These are phyloP conservation scores for Cheiracanthium punctorium DNA, from an alignment of 2,888 invertebrate genomes.

Conservation along the genomic window DNA sequence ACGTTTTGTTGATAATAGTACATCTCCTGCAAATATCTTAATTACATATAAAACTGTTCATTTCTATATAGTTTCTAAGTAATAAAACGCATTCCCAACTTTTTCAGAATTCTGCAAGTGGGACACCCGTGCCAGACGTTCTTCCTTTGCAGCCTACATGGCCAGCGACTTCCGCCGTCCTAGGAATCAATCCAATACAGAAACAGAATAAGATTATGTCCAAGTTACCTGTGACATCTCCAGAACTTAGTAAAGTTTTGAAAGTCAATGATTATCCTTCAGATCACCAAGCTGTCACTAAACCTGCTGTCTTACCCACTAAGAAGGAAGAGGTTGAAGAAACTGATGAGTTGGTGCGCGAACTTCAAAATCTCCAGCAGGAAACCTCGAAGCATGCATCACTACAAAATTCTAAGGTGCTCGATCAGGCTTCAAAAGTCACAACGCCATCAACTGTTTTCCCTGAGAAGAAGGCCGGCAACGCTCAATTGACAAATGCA, in stretches of 20 bases:
- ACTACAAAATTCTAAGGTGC: background rate
- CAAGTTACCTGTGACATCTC: background rate
- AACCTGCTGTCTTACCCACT: background rate
- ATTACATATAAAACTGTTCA: too few relatives aligned
- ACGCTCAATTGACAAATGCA: too few relatives aligned
- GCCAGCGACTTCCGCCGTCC: background rate
- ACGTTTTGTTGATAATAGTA: too few relatives aligned
- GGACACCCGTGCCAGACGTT: background rate
- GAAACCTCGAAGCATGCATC: background rate
- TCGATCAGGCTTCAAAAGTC: background rate
- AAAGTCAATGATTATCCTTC: background rate
- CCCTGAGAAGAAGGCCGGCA: background rate
- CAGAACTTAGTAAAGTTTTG: background rate
- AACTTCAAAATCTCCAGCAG: background rate
- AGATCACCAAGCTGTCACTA: constrained; percentile 8
- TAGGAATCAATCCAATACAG: background rate
- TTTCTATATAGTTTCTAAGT: too few relatives aligned
- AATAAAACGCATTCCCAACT: background rate
- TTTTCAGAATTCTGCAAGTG: background rate
- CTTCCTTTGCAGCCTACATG: background rate
- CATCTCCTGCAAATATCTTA: too few relatives aligned
- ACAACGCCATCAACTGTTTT: background rate
- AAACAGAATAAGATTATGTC: constrained; percentile 1
- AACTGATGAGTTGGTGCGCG: background rate
- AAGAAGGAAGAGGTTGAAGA: background rate